Evolutionary conservation across 2,113 vertebrate genomes (phyloP), one percentile per base, ranked within the genome.

Genomic region (Oryzias curvinotus): DNA sequence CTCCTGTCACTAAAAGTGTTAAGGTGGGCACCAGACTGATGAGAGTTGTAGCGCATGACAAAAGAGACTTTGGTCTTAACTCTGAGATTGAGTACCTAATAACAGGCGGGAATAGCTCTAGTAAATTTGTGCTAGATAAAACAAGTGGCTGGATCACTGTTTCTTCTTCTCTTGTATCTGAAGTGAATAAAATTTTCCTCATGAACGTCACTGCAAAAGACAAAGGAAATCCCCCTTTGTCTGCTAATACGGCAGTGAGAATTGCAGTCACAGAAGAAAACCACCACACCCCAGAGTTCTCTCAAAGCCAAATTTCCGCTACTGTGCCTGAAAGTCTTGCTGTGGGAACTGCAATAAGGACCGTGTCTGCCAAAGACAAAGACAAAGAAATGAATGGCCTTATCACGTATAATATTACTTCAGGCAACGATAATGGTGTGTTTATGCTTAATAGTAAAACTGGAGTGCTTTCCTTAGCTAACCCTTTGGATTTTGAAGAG

Each of bases 181-280:
- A 98, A 48, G 82, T 94, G 73, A 94, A 95, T 78, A 95, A 91
- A 76, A 84, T 89, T 17, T 98, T 96, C 61, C 23, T 92, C n/a
- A 84, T 96, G 46, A 93, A 91, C 14, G 85, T 95, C 65, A 93
- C 89, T 23, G 97, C 95, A 1, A 94, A 73, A 25, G 97, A 99
- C 88, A 95, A 91, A 88, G 97, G 97, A 25, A 97, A 95, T 59
- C 97, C 96, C 23, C 96, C 96, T 0, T 88, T 99, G 49, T 96
- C 94, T 0, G 84, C 93, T 0, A 90, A 90, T 56, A 89, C 91
- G 0, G 78, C 87, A 4, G 91, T 97, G 57, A 92, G 91, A 46
- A 91, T 99, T 51, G 89, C 92, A 0, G 93, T 99, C 43, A 99
- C 97, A 0, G 97, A 99, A 71, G 97, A 98, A 77, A 99, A 99